Base-by-base conservation (phyloP, 1,140 invertebrate genomes). In the Triops cancriformis region DNA sequence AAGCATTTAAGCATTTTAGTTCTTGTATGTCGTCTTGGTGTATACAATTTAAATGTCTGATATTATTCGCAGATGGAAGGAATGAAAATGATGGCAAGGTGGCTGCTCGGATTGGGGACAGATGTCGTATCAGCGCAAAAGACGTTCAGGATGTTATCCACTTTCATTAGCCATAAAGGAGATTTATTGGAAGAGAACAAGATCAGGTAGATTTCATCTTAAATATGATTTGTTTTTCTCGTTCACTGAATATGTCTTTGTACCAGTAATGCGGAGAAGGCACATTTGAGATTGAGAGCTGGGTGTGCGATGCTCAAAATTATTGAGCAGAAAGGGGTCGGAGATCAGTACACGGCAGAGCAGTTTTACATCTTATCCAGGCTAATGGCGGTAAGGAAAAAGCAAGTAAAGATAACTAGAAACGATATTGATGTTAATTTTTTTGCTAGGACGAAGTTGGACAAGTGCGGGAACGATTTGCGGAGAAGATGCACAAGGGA, bases 221-320 rank as follows among this genome's bases (percentile, higher is more conserved):
- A 31, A 26, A 26, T 73, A 26, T n/a, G n/a, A 41, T 45, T 42
- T 42, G 23, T 64, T 74, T 14, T 14, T 73, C 28, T 26, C 18
- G 26, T 26, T 74, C 31, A 45, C 51, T 10, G 41, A 73, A 37
- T 77, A 72, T 26, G 14, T 73, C 14, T 73, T 78, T 78, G 73
- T 81, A 89, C 18, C 89, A 96, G 87, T 89, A 94, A 87, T 83
- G 92, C 94, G 26, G 97, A 99, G 86, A 95, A 95, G 90, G 93
- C 96, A 10, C 94, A 96, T 89, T 83, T 99, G 41, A 88, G 96
- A 77, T 85, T 98, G 6, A 90, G 93, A 26, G 96, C 97, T 37
- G 96, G 95, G 28, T 94, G 92, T 83, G 95, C 95, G 18, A 97
- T 98, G 92, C 85, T 99, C 27, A 98, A 98, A 85, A 93, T 98